Conservation (phyloP, 2,888 invertebrate species). For the Conops quadrifasciatus region DNA sequence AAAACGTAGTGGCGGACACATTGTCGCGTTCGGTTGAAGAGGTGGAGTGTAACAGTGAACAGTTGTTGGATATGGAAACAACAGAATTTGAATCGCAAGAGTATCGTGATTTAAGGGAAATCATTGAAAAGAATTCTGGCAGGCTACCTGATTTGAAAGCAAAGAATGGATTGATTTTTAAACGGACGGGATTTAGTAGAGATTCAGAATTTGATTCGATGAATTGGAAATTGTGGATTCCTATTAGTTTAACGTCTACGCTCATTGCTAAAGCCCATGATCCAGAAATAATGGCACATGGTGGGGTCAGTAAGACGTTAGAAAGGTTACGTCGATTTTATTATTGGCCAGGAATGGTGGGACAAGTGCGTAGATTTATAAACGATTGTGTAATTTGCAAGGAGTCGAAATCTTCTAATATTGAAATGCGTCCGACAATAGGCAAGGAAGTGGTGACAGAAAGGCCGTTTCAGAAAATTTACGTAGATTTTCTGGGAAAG, state of each 20-base stretch:
- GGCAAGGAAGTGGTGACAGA: background rate
- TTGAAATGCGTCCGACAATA: background rate
- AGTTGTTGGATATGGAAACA: no score
- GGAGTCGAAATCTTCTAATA: slow-evolving; percentile 16
- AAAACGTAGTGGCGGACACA: slow-evolving; percentile 2
- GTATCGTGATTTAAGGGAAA: slow-evolving; percentile 7
- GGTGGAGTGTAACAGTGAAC: no score
- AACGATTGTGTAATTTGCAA: background rate
- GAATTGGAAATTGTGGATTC: slow-evolving; percentile 30
- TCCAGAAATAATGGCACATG: slow-evolving; percentile 10
- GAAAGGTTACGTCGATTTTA: slow-evolving; percentile 22
- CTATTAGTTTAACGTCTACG: background rate
- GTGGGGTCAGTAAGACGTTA: slow-evolving; percentile 21
- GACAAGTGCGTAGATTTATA: background rate
- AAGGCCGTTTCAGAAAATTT: background rate
- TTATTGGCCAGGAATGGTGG: slow-evolving; percentile 5
- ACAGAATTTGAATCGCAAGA: background rate
- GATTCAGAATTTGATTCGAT: slow-evolving; percentile 16
- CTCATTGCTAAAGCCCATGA: slow-evolving; percentile 29
- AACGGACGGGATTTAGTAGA: background rate
- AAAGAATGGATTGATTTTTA: background rate
- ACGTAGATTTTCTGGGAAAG: slow-evolving; percentile 1
- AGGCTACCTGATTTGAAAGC: background rate
- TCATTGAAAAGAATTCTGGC: slow-evolving; percentile 10
- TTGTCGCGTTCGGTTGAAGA: background rate